A percentile compares a stretch with the other conserved stretches of the same genome.
Evolutionary conservation across 1,140 invertebrate genomes (phyloP).

Genomic region (Meloidogyne floridensis): DNA sequence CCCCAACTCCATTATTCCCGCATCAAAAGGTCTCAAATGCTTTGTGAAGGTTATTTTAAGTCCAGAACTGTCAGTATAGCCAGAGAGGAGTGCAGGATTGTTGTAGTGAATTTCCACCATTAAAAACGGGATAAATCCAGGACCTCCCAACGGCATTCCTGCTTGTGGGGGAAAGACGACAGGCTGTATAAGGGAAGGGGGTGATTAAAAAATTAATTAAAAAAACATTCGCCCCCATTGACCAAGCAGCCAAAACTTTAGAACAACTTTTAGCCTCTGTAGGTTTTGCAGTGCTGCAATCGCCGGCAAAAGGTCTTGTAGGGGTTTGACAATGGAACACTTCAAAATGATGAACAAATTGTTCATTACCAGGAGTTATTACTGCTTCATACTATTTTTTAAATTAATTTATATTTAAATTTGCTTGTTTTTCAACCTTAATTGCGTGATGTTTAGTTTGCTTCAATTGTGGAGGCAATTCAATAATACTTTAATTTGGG

Average conservation of each 20-base stretch:
- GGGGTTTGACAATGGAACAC: conserved; percentile 82
- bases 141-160: conserved; percentile 86
- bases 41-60: conserved; percentile 48
- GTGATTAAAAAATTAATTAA: background rate
- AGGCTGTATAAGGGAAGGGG: conserved; percentile 60
- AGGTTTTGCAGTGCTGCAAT: conserved; percentile 76
- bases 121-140: conserved; percentile 80
- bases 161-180: conserved; percentile 76
- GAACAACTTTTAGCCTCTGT: conserved; percentile 75
- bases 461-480: conserved; percentile 72
- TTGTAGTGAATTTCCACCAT: conserved; percentile 98
- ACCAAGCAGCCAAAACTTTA: conserved; percentile 90
- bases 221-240: conserved; percentile 84
- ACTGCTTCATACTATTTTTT: conserved; percentile 76
- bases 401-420: conserved; percentile 24
- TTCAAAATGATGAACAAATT: conserved; percentile 82
- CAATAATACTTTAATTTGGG: conserved; percentile 10
- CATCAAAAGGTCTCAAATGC: conserved; percentile 79
- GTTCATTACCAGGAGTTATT: conserved; percentile 79
- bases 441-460: conserved; percentile 76
- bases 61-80: conserved; percentile 49
- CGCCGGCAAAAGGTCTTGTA: conserved; percentile 75
- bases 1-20: conserved; percentile 92
- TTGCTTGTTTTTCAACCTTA: conserved; percentile 69
- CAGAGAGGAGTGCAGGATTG: conserved; percentile 70